Evolutionary conservation across 2,113 vertebrate genomes (phyloP).

Genomic region (Heterochromis multidens): DNA sequence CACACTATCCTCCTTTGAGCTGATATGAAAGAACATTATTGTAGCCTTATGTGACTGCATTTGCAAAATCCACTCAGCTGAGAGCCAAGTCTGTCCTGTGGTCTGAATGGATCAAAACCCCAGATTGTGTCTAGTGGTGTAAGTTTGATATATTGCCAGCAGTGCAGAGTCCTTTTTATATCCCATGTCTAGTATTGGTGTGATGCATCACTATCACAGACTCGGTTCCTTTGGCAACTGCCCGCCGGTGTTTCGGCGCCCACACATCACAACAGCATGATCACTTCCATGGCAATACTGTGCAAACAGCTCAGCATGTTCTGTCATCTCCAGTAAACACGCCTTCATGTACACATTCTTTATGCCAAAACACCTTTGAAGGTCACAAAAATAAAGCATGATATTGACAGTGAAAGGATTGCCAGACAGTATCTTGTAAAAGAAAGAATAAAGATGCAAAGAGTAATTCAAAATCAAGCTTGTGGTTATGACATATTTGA

Average conservation of each 20-base stretch:
- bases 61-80: constrained; percentile 6
- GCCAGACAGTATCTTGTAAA: background rate
- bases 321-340: constrained; percentile 38
- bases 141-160: constrained; percentile 43
- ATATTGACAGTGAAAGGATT: background rate
- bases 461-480: background rate
- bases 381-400: constrained; percentile 11
- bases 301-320: constrained; percentile 17
- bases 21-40: constrained; percentile 6
- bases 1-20: background rate
- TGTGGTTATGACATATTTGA: background rate
- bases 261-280: constrained; percentile 43
- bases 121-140: constrained; percentile 8
- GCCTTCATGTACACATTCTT: constrained; percentile 12
- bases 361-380: constrained; percentile 19
- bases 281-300: background rate
- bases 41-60: constrained; percentile 11
- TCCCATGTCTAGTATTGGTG: constrained; percentile 18
- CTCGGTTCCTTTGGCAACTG: constrained; percentile 43
- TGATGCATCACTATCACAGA: constrained; percentile 48
- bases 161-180: constrained; percentile 26
- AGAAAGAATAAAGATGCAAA: background rate
- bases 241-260: constrained; percentile 23
- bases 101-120: constrained; percentile 36
- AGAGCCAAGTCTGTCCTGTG: background rate